phyloP scores from a whole-genome alignment of 2,888 invertebrate genomes.

The Xestia ashworthii region DNA sequence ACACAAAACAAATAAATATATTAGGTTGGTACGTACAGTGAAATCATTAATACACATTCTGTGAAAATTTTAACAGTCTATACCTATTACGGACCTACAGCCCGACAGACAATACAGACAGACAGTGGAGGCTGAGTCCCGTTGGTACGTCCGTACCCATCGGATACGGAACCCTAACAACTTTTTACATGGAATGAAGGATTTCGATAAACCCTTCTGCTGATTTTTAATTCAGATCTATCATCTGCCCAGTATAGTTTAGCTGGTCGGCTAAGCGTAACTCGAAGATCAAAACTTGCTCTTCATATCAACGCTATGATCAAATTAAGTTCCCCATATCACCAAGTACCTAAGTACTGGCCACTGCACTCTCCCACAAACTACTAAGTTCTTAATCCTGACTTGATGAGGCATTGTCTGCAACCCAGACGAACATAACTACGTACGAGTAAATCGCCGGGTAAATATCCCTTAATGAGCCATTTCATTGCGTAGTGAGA shows the following conservation, averaged over 20 bases:
- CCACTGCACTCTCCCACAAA: constrained; percentile 21
- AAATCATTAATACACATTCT: too few relatives aligned
- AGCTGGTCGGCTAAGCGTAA: background rate
- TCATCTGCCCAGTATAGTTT: background rate
- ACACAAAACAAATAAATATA: too few relatives aligned
- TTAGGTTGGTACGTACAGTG: too few relatives aligned
- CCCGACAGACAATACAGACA: too few relatives aligned
- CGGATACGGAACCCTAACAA: too few relatives aligned
- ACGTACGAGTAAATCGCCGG: constrained; percentile 41
- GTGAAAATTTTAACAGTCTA: too few relatives aligned
- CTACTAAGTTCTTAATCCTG: constrained; percentile 59
- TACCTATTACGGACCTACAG: too few relatives aligned
- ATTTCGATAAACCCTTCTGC: too few relatives aligned
- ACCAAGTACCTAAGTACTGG: constrained; percentile 1
- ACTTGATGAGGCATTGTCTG: constrained; percentile 66
- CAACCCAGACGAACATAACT: constrained; percentile 37
- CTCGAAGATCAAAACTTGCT: background rate
- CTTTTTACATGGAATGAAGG: background rate
- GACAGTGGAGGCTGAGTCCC: too few relatives aligned
- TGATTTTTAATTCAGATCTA: background rate
- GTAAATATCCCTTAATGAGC: constrained; percentile 67
- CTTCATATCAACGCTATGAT: background rate
- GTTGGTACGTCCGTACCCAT: too few relatives aligned
- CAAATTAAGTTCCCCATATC: constrained; percentile 11
- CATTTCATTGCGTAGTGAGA: constrained; percentile 54